Base-by-base conservation (phyloP, 1,140 invertebrate genomes). In the Coboldia fuscipes region DNA sequence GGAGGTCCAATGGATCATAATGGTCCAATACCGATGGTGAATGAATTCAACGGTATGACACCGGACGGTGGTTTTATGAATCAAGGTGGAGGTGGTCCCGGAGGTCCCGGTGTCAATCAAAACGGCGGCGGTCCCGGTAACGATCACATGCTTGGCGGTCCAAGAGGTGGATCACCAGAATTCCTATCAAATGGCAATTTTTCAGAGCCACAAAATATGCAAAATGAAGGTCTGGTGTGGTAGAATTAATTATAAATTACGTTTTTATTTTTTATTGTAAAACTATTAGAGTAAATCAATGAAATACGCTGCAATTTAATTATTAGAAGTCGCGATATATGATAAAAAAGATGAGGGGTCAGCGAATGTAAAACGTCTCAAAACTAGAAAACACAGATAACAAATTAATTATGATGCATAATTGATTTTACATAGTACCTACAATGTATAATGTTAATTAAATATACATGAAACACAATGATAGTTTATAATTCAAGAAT, bases 181-280 rank as follows among this genome's bases (percentile, higher is more conserved):
- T 63, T 63, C 41, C 59, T 63, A 56, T 54, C 51, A 27, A 49
- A 60, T 34, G 66, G 65, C 41, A 69, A 66, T 39, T 75, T 73
- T 49, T 67, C 70, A 36, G 71, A 74, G 56, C 68, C 68, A 36
- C 70, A 71, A 56, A 69, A 73, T 57, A 63, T 74, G 53, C 67
- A 70, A 51, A 76, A 68, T 57, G 72, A 75, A 52, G 69, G 69
- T 35, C 62, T 75, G 44, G 72, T 73, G 59, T 75, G 72, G 72
- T 76, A 71, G 54, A 54, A 54, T 51, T 45, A 47, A 42, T 48
- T 49, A 41, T 44, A 23, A 23, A 23, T 7, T 7, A 23, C 22
- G 12, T n/a, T 8, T 7, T n/a, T n/a, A 24, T 24, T 24, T n/a
- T 24, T n/a, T 24, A n/a, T 24, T 8, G n/a, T n/a, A n/a, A n/a